Evolutionary conservation across 2,797 vertebrate species (phyloP), one percentile per base, ranked within the genome.

Genomic region (Corythornis leucogaster): DNA sequence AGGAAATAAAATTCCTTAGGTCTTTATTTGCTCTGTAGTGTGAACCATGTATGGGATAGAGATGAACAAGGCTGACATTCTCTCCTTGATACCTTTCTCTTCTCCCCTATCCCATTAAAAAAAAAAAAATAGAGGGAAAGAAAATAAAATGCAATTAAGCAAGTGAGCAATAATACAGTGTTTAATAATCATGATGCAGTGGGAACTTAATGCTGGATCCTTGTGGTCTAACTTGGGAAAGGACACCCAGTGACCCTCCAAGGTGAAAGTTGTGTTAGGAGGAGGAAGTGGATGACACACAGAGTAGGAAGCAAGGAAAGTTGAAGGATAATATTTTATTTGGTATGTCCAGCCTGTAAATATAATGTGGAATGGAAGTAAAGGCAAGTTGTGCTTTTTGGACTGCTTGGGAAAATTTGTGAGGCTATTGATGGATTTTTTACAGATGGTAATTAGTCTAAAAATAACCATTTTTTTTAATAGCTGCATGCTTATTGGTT

Each of bases 191-290:
- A 4, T 31, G 40, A 50, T 51, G 45, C 55, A 85, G 2, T 10
- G 59, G 55, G 25, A 9, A 38, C 11, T 35, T 79, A 24, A 86
- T 78, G 35, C n/a, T 67, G 35, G 30, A 50, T 70, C n/a, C 31
- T 73, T 50, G 38, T 87, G 31, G 25, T 89, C 28, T 38, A 12
- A 38, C 35, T 38, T 38, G 35, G 80, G 43, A 78, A 38, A 64
- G 62, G 55, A 30, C 46, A 46, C 13, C 20, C 7, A 11, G 0
- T 5, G 42, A 3, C 50, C 19, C 13, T 80, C 35, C 0, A 0
- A 80, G 66, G 67, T 78, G 58, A 64, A 67, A 53, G 25, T 5
- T 38, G 17, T 57, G 38, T 80, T 82, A 33, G 14, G 45, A 24
- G 75, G 35, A 59, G 35, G 20, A 2, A 59, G 26, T 19, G 38